Percentiles rank a stretch among this genome's conserved stretches.
phyloP scores from a whole-genome alignment of 2,797 vertebrate genomes.

The Myiotriccus ornatus region DNA sequence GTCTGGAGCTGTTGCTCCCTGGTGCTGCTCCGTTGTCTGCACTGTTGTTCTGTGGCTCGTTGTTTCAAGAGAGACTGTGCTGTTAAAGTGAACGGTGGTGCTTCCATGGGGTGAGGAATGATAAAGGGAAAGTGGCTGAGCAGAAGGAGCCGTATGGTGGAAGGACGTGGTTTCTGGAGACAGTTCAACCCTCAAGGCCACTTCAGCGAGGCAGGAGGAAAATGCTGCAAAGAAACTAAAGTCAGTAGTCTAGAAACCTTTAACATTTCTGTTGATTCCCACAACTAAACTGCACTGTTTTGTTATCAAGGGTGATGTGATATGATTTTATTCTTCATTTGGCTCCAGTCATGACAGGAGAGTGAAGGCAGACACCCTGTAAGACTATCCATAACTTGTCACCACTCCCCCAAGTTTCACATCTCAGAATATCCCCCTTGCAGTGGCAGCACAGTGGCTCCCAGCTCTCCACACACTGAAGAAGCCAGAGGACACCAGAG shows the following conservation, averaged over 20 bases:
- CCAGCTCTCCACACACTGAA: background rate
- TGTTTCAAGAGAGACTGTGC: background rate
- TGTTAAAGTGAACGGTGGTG: background rate
- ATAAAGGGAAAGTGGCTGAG: background rate
- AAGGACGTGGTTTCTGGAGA: background rate
- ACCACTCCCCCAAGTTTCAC: background rate
- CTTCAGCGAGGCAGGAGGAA: slow-evolving; percentile 3
- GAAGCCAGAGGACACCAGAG: background rate
- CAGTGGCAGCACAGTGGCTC: background rate
- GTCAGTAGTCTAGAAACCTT: background rate
- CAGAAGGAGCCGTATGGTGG: background rate
- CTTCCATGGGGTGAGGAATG: background rate
- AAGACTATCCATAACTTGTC: background rate
- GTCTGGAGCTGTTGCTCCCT: background rate
- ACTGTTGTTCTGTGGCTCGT: background rate
- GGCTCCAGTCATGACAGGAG: background rate
- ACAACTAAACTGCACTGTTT: background rate
- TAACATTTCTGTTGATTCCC: background rate
- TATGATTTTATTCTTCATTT: background rate
- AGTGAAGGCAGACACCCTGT: background rate
- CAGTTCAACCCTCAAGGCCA: background rate
- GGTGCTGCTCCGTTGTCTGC: background rate
- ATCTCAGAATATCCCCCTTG: background rate
- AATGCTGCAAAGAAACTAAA: slow-evolving; percentile 33
- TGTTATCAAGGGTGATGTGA: background rate